Evolutionary conservation across 2,113 vertebrate species (phyloP).

Genomic region (Morone chrysops): DNA sequence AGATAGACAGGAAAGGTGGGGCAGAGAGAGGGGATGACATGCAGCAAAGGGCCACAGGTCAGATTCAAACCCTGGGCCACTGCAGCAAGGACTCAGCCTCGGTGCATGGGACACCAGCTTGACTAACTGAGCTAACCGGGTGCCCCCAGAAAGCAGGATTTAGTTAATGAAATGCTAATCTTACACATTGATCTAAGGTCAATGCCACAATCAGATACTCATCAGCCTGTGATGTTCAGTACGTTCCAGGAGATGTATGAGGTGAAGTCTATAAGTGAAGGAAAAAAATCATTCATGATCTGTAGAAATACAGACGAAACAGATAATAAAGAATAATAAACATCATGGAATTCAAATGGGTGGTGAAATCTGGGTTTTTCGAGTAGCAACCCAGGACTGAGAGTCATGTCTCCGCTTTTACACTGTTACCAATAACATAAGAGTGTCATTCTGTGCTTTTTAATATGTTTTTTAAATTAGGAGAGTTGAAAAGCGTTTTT

Average conservation of each 20-base stretch:
- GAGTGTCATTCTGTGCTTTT: constrained; percentile 6
- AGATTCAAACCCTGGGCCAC: too few relatives aligned
- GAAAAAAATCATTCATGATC: neutral
- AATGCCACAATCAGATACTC: neutral
- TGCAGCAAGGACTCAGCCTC: too few relatives aligned
- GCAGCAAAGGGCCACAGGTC: too few relatives aligned
- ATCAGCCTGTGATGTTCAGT: neutral
- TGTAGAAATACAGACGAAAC: neutral
- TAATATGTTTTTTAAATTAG: constrained; percentile 26
- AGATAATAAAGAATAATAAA: neutral
- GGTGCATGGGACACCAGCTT: too few relatives aligned
- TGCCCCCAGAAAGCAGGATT: neutral
- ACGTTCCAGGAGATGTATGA: neutral
- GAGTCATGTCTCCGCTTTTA: neutral
- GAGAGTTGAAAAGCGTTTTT: neutral
- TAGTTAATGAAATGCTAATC: neutral
- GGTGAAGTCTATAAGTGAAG: neutral
- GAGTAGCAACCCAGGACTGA: neutral
- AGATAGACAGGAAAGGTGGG: too few relatives aligned
- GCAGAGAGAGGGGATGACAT: too few relatives aligned
- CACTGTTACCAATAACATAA: constrained; percentile 25
- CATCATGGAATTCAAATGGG: neutral
- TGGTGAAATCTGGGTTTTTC: neutral
- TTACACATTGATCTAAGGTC: neutral
- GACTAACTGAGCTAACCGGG: too few relatives aligned